Conservation (phyloP, 2,797 vertebrate genomes). For the Sebastes oblongus region DNA sequence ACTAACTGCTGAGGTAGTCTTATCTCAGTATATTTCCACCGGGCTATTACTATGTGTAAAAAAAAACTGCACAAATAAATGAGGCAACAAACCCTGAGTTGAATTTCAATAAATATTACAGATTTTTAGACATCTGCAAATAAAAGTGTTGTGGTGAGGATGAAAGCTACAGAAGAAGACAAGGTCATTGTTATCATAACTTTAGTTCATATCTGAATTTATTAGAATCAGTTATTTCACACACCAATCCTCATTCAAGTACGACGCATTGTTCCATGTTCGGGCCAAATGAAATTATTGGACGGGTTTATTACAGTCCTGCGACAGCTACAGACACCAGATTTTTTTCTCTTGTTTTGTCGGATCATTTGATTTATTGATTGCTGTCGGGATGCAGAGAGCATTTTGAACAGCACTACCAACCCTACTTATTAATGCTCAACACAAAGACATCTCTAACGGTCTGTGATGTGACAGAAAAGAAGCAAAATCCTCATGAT, state of each 20-base stretch:
- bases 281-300: no score
- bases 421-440: background rate
- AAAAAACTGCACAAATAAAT: no score
- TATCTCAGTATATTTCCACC: no score
- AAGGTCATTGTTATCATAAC: background rate
- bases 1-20: no score
- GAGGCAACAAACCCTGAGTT: no score
- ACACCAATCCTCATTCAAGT: background rate
- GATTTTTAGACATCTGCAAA: background rate
- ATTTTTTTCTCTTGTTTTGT: accelerated
- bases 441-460: background rate
- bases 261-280: background rate
- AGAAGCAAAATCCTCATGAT: background rate
- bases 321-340: no score
- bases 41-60: no score
- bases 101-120: no score
- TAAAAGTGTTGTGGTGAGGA: background rate
- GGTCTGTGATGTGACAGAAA: background rate
- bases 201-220: background rate
- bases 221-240: background rate
- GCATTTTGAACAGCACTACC: background rate
- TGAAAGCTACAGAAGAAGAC: no score
- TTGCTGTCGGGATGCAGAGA: no score
- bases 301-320: no score
- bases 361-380: accelerated